These are phyloP conservation scores for Oscarella lobularis DNA, from an alignment of 37 sponge, comb jelly and placozoan genomes.

Conservation along the genomic window DNA sequence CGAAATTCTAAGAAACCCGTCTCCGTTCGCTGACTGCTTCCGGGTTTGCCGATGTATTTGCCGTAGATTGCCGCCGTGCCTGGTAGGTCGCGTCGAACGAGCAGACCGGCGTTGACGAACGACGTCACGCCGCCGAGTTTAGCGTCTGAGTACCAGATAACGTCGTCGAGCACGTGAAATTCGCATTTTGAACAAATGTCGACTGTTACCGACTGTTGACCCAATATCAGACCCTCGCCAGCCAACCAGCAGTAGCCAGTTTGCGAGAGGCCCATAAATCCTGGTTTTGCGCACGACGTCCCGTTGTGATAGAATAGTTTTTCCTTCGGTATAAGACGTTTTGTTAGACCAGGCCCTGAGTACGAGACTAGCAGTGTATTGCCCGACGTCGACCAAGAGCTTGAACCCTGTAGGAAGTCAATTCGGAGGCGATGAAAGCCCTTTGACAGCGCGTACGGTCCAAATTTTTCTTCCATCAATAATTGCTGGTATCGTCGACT, in stretches of 20 bases:
- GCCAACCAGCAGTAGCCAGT: not conserved
- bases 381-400: not conserved
- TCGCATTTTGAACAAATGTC: not conserved
- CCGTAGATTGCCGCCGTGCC: not conserved
- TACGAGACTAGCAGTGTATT: not conserved
- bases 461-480: no score
- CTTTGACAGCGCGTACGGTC: not conserved
- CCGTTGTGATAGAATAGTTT: not conserved
- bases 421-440: not conserved
- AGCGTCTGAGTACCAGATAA: not conserved
- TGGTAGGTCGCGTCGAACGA: not conserved
- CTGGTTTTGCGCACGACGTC: not conserved
- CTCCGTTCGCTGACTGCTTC: not conserved
- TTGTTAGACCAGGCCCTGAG: not conserved
- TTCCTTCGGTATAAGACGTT: not conserved
- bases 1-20: not conserved
- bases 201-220: not conserved
- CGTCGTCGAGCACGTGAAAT: not conserved
- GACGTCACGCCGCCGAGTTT: not conserved
- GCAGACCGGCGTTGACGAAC: not conserved
- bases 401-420: not conserved
- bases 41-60: not conserved
- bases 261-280: not conserved
- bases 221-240: not conserved
- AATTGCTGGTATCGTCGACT: no score